phyloP scores from a whole-genome alignment of 2,797 vertebrate species.

The Nannoperca australis region DNA sequence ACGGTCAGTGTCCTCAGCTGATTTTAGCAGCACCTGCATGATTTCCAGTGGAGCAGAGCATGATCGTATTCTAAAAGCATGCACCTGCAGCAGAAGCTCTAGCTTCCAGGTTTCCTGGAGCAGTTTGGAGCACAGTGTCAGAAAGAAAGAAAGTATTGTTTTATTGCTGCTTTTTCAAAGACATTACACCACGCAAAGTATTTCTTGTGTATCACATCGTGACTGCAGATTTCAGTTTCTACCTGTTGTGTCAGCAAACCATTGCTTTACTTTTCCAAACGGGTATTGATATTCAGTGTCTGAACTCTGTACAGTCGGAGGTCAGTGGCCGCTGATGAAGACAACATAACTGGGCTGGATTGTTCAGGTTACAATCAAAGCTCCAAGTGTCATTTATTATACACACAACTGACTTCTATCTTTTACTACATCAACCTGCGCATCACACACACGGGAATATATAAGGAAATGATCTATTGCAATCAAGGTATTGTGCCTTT shows the following conservation, averaged over 20 bases:
- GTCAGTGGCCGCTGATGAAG: no score
- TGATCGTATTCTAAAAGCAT: background rate
- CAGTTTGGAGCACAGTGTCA: background rate
- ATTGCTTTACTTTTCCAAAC: background rate
- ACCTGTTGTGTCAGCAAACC: background rate
- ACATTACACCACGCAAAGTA: background rate
- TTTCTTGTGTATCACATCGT: background rate
- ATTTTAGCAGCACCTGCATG: background rate
- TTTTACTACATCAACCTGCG: no score
- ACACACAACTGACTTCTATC: no score
- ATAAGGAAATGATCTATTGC: no score
- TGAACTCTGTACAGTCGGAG: no score
- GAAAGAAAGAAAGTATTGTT: background rate
- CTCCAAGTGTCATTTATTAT: no score
- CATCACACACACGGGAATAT: no score
- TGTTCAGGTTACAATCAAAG: no score
- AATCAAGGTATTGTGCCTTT: no score
- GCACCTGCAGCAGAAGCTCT: background rate
- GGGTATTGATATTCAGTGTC: no score
- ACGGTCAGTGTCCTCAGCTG: background rate
- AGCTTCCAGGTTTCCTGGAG: background rate
- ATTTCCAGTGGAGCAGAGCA: background rate
- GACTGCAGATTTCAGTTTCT: background rate
- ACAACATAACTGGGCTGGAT: no score
- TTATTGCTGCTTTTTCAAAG: background rate